Evolutionary conservation across 2,113 vertebrate genomes (phyloP).

Genomic region (Raja brachyura): DNA sequence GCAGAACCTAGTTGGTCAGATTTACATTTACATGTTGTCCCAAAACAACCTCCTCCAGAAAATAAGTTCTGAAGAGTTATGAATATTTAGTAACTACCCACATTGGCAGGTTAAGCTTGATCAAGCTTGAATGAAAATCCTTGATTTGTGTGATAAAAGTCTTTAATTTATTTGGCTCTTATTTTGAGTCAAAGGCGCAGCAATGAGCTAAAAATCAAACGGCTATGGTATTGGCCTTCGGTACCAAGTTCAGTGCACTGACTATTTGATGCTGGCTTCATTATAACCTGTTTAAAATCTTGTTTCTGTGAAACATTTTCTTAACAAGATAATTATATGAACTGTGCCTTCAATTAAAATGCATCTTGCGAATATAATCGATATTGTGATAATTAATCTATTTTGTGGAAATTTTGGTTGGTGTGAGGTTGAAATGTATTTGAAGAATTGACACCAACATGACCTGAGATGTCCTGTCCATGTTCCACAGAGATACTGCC

Average conservation of each 20-base stretch:
- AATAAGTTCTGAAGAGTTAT: neutral
- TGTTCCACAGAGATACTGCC: too few relatives aligned
- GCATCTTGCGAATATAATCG: neutral
- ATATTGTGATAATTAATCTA: neutral
- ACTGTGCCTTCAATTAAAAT: neutral
- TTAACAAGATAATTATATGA: neutral
- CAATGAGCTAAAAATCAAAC: neutral
- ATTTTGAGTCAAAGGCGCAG: slow-evolving; percentile 15
- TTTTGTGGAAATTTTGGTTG: neutral
- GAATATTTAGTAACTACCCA: neutral
- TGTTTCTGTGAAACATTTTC: neutral
- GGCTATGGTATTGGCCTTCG: neutral
- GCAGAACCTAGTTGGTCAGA: neutral
- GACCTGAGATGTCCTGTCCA: too few relatives aligned
- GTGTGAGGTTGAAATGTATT: neutral
- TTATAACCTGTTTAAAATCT: slow-evolving; percentile 13
- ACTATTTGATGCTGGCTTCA: slow-evolving; percentile 1
- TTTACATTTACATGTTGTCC: neutral
- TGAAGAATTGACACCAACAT: neutral
- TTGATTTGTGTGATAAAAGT: slow-evolving; percentile 12
- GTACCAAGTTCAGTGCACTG: neutral
- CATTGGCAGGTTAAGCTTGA: slow-evolving; percentile 12
- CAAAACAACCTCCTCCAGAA: neutral
- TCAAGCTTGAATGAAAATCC: slow-evolving; percentile 27
- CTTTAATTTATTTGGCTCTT: neutral